Percentiles rank a stretch among this genome's conserved stretches.
Evolutionary conservation across 2,113 vertebrate species (phyloP).

Genomic region (Setophaga kirtlandii): DNA sequence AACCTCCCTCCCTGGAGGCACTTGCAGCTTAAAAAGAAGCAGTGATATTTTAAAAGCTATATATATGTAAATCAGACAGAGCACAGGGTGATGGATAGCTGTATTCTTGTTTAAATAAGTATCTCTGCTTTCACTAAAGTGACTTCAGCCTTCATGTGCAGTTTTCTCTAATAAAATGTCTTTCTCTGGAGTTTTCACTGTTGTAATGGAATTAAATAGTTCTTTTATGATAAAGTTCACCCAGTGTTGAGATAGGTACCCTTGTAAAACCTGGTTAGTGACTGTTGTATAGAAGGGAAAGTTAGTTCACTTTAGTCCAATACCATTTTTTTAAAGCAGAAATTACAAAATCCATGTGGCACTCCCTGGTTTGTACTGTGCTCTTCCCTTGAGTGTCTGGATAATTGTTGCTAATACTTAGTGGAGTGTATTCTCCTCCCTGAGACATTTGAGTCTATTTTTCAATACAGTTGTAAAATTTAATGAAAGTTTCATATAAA

Average conservation of each 20-base stretch:
- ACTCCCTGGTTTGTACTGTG: background rate
- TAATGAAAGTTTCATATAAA: background rate
- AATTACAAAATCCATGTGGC: background rate
- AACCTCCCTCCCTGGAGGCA: slow-evolving; percentile 44
- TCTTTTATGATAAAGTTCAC: background rate
- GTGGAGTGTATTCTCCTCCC: fast-evolving
- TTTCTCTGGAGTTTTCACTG: background rate
- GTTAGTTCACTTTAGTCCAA: background rate
- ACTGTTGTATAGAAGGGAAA: background rate
- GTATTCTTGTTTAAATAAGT: slow-evolving; percentile 37
- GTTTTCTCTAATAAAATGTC: background rate
- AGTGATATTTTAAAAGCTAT: slow-evolving; percentile 50
- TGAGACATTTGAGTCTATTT: background rate
- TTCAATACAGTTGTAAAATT: background rate
- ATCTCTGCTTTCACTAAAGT: background rate
- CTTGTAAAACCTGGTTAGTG: background rate
- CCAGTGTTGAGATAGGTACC: background rate
- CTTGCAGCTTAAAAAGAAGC: background rate
- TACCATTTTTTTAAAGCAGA: background rate
- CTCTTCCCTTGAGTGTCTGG: background rate
- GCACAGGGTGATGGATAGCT: background rate
- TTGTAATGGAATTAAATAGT: background rate
- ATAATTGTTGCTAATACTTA: background rate
- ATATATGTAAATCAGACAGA: slow-evolving; percentile 46
- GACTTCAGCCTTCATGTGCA: background rate